These are phyloP conservation scores for Phoenicopterus ruber DNA, from an alignment of 2,113 vertebrate genomes.

Conservation along the genomic window DNA sequence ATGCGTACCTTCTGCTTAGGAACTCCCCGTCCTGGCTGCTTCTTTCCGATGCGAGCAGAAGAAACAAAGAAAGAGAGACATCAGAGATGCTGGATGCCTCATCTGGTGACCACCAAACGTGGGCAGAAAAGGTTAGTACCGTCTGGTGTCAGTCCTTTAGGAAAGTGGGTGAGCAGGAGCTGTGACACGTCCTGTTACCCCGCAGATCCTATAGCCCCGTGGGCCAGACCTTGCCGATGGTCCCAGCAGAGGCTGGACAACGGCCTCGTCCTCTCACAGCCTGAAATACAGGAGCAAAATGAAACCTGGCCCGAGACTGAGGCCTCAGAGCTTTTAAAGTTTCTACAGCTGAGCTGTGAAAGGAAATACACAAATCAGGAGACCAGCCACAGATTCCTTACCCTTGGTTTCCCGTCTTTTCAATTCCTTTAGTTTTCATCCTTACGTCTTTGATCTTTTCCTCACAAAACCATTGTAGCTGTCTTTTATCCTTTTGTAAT, in stretches of 20 bases:
- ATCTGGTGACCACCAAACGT: not conserved
- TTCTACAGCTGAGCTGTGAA: not conserved
- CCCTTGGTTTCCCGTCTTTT: not conserved
- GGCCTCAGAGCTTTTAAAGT: not conserved
- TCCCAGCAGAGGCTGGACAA: not conserved
- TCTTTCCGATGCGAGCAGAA: not conserved
- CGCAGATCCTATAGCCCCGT: not conserved
- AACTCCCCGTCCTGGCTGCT: not conserved
- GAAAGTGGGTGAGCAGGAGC: not conserved
- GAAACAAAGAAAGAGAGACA: not conserved
- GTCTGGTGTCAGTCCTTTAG: not conserved
- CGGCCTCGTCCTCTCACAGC: not conserved
- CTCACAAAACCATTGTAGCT: not conserved
- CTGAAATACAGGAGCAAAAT: not conserved
- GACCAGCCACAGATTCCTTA: not conserved
- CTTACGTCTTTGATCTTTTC: not conserved
- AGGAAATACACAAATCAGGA: not conserved
- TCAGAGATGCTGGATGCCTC: not conserved
- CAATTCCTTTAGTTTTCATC: not conserved
- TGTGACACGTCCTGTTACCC: rapidly evolving
- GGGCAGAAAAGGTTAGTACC: not conserved
- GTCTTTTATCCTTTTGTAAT: not conserved
- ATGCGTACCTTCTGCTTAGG: not conserved
- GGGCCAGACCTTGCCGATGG: not conserved
- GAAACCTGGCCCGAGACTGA: not conserved